Evolutionary conservation across 2,888 invertebrate species (phyloP), one percentile per base, ranked within the genome.

Genomic region (Pardosa pseudoannulata): DNA sequence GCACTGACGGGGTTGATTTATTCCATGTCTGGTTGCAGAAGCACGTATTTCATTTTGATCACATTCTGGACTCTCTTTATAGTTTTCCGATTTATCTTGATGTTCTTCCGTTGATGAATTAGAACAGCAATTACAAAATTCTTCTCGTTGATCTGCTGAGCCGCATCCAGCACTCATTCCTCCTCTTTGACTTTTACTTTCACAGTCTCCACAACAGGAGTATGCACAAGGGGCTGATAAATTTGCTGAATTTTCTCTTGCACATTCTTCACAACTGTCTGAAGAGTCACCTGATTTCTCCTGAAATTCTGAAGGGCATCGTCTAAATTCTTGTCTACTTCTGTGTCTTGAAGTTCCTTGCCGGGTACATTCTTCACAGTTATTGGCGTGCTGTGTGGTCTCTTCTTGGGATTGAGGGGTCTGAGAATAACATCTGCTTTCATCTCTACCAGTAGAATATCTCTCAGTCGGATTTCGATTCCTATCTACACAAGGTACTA

Each of bases 201-300:
- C 67, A 28, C 23, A 23, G n/a, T 67, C 19, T 1, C 19, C 27
- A 11, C 32, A 67, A 67, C 23, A 13, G 16, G 32, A 9, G 9
- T 1, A n/a, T 5, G 32, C 6, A 13, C 67, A 67, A 0, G 32
- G 9, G 9, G 6, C n/a, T n/a, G 32, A 7, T n/a, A n/a, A n/a
- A n/a, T n/a, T n/a, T 32, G 32, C n/a, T 5, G 32, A 7, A 32
- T 31, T 32, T 31, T 31, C 32, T 11, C 67, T n/a, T n/a, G 67
- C 1, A 19, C 67, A 67, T 16, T 67, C 67, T 67, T 67, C 67
- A 19, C 67, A 67, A 67, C 9, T 32, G 32, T 23, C 19, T n/a
- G 32, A 31, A 36, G 31, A n/a, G 16, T 31, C 32, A 32, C 11
- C 11, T 23, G 5, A 3, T 5, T 23, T 56, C 1, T 23, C 23